Percentiles rank a stretch among this genome's conserved stretches.
Conservation (phyloP, 2,888 invertebrate genomes). For the Julus scandinavius region DNA sequence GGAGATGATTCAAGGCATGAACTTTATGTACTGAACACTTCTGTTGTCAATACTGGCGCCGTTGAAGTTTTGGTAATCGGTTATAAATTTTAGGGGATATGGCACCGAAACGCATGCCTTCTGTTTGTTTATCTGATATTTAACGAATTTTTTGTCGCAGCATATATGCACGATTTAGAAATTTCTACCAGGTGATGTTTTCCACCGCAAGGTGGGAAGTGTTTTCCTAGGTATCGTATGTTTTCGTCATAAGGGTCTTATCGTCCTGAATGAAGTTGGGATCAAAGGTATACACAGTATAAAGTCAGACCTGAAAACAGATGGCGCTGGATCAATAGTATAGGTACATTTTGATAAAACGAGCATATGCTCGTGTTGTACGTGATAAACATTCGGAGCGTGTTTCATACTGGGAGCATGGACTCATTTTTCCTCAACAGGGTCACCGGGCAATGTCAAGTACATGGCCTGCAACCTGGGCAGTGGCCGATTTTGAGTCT, state of each 20-base stretch:
- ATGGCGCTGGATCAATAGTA: not conserved
- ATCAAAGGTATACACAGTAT: not conserved
- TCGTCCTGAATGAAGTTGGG: not conserved
- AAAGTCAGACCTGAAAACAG: not conserved
- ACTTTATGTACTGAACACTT: not conserved
- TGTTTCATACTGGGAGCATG: not conserved
- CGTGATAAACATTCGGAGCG: not conserved
- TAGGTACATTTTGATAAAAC: not conserved
- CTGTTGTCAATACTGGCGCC: not conserved
- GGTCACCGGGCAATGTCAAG: conserved; percentile 26
- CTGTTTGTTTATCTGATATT: not conserved
- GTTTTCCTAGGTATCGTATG: not conserved
- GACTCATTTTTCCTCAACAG: not conserved
- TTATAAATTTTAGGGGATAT: too few species aligned
- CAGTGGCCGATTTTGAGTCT: conserved; percentile 25
- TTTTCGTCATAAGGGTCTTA: not conserved
- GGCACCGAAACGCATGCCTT: not conserved
- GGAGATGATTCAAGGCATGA: not conserved
- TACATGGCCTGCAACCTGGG: not conserved
- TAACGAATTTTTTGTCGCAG: not conserved
- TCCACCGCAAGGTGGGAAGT: not conserved
- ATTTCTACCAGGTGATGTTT: not conserved
- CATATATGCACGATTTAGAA: not conserved
- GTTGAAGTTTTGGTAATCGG: not conserved
- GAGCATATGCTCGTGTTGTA: not conserved